Evolutionary conservation across 2,797 vertebrate species (phyloP).

Genomic region (Chaunax sp.): DNA sequence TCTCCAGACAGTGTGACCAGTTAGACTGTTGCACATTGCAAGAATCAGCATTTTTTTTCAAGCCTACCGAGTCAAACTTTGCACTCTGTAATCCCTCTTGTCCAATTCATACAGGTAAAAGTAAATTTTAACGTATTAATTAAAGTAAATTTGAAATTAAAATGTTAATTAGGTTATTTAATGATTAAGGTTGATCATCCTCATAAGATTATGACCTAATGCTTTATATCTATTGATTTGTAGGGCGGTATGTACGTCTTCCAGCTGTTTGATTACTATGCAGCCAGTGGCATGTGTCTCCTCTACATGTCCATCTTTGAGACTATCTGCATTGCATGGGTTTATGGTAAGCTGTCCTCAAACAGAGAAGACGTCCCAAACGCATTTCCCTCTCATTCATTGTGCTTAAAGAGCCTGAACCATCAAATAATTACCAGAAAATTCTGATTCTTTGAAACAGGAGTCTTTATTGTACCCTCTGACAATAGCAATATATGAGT

Average conservation of each 20-base stretch:
- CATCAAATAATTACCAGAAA: too few species aligned
- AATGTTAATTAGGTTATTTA: background rate
- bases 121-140: background rate
- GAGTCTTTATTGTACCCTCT: too few species aligned
- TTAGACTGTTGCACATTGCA: background rate
- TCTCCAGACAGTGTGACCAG: background rate
- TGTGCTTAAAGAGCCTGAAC: too few species aligned
- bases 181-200: background rate
- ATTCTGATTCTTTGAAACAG: too few species aligned
- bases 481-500: too few species aligned
- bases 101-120: too few species aligned
- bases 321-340: slow-evolving; percentile 92
- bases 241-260: slow-evolving; percentile 96
- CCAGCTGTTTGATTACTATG: slow-evolving; percentile 95
- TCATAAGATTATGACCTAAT: background rate
- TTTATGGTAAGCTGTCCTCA: slow-evolving; percentile 93
- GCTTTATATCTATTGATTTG: slow-evolving; percentile 34
- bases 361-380: too few species aligned
- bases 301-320: slow-evolving; percentile 96
- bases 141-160: too few species aligned
- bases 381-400: background rate
- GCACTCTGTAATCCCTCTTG: too few species aligned
- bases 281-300: slow-evolving; percentile 94
- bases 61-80: background rate
- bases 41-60: background rate